Evolutionary conservation across 2,113 vertebrate genomes (phyloP), one percentile per base, ranked within the genome.

Genomic region (Pteropus alecto): DNA sequence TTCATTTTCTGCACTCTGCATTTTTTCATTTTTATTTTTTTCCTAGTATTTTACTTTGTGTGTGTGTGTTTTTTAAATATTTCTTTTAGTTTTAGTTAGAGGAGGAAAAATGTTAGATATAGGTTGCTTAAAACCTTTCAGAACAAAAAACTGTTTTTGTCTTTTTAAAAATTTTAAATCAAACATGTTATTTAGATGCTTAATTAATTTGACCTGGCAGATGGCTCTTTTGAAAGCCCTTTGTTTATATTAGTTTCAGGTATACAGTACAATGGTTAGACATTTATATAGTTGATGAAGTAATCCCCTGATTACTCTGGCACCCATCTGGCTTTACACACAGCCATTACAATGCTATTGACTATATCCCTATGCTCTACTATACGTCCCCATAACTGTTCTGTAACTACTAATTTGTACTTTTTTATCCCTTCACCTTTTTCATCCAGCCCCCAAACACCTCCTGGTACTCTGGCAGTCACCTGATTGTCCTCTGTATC

Each of bases 121-220:
- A 58, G 5, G 13, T 93, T 86, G 48, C 60, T 86, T 56, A 78
- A 71, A 46, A 43, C 30, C 73, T 54, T 74, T 74, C 24, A 67
- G 60, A 77, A 86, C 19, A 93, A 93, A 51, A 10, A 58, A 46
- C 46, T 76, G 18, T 71, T 82, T 56, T 71, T 46, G 0, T 18
- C 6, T 74, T 88, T 76, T 61, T 73, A 92, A 43, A 74, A 2
- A 15, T 51, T 14, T 51, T 51, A 51, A 51, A 51, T 51, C 13
- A 51, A 51, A 51, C 48, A 51, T 51, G 48, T 51, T 65, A 73
- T 73, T 85, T 82, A 94, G 24, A 92, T 71, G 51, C 26, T 76
- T 93, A 84, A 95, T 93, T 94, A 96, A 77, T 93, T 60, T 94
- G 81, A 85, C 35, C 26, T 56, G 60, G 48, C 30, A 86, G 51